Evolutionary conservation across 2,113 vertebrate genomes (phyloP).

Genomic region (Collichthys lucidus): DNA sequence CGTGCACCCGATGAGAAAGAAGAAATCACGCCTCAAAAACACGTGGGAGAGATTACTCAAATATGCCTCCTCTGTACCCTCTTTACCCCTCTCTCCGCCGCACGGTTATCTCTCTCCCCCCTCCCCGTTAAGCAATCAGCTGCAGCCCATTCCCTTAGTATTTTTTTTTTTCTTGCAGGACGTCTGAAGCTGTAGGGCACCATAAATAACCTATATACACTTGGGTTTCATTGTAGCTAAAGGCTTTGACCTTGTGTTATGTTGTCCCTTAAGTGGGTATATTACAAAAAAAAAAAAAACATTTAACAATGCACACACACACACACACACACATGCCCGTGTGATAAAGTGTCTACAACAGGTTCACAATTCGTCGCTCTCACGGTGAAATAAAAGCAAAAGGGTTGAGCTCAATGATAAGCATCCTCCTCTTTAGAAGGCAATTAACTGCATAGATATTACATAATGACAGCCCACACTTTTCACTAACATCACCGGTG

Average conservation of each 20-base stretch:
- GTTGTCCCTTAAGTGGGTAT: constrained; percentile 67
- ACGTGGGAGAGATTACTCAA: constrained; percentile 83
- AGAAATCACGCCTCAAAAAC: constrained; percentile 81
- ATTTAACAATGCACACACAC: constrained; percentile 36
- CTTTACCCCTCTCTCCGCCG: constrained; percentile 47
- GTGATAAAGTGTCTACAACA: constrained; percentile 68
- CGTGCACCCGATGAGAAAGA: constrained; percentile 60
- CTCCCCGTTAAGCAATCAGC: constrained; percentile 9
- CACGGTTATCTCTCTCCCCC: constrained; percentile 25
- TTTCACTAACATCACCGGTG: constrained; percentile 56
- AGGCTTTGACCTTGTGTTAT: constrained; percentile 85
- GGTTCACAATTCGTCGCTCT: constrained; percentile 32
- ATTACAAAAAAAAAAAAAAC: constrained; percentile 12
- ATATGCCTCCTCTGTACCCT: constrained; percentile 70
- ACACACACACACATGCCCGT: constrained; percentile 34
- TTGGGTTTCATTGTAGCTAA: constrained; percentile 44
- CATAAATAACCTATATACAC: constrained; percentile 36
- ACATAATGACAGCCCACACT: constrained; percentile 80
- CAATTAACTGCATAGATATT: constrained; percentile 75
- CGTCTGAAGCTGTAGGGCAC: constrained; percentile 14
- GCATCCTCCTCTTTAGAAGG: constrained; percentile 54
- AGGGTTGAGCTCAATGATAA: constrained; percentile 36
- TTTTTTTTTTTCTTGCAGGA: constrained; percentile 1
- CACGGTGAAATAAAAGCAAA: constrained; percentile 33
- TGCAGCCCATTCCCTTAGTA: constrained; percentile 11